phyloP scores from a whole-genome alignment of 2,888 invertebrate species.

The Meliscaeva auricollis region DNA sequence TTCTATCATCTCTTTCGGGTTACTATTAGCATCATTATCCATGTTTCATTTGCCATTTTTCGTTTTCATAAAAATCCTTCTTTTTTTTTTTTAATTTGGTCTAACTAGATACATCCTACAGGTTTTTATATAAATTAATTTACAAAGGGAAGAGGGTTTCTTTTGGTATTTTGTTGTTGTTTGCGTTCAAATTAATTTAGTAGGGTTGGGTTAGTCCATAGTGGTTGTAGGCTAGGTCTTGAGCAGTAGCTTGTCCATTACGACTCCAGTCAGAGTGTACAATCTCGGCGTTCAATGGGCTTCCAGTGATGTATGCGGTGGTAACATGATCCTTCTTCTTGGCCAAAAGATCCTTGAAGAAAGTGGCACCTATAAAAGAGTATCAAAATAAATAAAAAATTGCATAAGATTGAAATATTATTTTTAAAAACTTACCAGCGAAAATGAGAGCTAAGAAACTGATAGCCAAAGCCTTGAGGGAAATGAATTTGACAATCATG shows the following conservation, averaged over 20 bases:
- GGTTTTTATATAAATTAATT: conserved; percentile 60
- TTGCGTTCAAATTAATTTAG: conserved; percentile 77
- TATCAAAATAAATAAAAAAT: neutral
- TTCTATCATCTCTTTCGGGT: conserved; percentile 18
- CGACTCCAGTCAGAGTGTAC: conserved; percentile 84
- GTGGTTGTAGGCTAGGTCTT: conserved; percentile 84
- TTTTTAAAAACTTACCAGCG: conserved; percentile 84
- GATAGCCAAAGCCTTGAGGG: conserved; percentile 88
- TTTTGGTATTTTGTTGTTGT: conserved; percentile 3
- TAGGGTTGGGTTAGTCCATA: conserved; percentile 83
- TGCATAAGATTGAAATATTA: neutral
- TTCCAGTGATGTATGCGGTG: conserved; percentile 84
- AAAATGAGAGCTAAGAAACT: conserved; percentile 87
- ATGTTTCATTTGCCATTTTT: conserved; percentile 42
- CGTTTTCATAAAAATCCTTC: too few species aligned
- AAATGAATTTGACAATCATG: conserved; percentile 86
- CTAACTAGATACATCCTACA: conserved; percentile 45
- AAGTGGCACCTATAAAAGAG: conserved; percentile 81
- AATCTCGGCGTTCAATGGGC: conserved; percentile 84
- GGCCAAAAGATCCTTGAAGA: conserved; percentile 84
- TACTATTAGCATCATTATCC: conserved; percentile 57
- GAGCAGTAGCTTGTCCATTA: conserved; percentile 83
- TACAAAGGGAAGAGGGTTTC: conserved; percentile 39
- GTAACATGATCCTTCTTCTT: conserved; percentile 84
- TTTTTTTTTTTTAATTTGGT: conserved; percentile 26